A percentile compares a stretch with the other conserved stretches of the same genome.
phyloP scores from a whole-genome alignment of 2,113 vertebrate species.

The Stigmatopora nigra region DNA sequence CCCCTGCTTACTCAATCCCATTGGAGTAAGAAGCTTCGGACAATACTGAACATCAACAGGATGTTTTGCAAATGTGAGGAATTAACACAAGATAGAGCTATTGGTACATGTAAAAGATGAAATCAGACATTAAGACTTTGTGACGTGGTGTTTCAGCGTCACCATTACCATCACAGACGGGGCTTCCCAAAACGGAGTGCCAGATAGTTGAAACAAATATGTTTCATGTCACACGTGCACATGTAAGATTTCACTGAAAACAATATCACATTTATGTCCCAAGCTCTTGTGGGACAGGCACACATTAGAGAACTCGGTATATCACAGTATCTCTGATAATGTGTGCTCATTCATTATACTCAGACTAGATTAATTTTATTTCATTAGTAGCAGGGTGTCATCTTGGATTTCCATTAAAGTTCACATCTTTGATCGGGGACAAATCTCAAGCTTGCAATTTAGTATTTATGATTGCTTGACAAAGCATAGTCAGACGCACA shows the following conservation, averaged over 20 bases:
- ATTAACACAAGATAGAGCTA: background rate
- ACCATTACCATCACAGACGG: constrained; percentile 22
- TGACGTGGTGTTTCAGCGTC: constrained; percentile 12
- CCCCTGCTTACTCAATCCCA: background rate
- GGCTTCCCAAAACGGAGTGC: constrained; percentile 13
- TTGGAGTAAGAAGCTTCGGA: background rate
- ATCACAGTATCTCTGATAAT: constrained; percentile 2
- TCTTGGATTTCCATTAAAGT: constrained; percentile 55
- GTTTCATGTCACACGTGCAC: constrained; percentile 24
- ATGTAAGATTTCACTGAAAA: constrained; percentile 9
- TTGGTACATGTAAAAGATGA: constrained; percentile 8
- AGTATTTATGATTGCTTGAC: constrained; percentile 36
- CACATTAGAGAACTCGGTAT: background rate
- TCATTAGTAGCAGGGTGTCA: constrained; percentile 38
- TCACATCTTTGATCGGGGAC: constrained; percentile 30
- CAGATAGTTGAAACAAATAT: constrained; percentile 26
- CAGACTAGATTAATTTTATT: constrained; percentile 46
- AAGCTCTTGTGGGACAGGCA: constrained; percentile 10
- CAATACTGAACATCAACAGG: background rate
- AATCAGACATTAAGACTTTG: constrained; percentile 10
- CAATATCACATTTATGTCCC: constrained; percentile 5
- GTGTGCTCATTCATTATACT: constrained; percentile 34
- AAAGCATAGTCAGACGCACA: constrained; percentile 18
- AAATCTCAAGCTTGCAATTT: constrained; percentile 25
- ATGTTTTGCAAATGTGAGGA: background rate